These are phyloP conservation scores for Melitaea athalia DNA, from an alignment of 2,888 invertebrate genomes.

Conservation along the genomic window DNA sequence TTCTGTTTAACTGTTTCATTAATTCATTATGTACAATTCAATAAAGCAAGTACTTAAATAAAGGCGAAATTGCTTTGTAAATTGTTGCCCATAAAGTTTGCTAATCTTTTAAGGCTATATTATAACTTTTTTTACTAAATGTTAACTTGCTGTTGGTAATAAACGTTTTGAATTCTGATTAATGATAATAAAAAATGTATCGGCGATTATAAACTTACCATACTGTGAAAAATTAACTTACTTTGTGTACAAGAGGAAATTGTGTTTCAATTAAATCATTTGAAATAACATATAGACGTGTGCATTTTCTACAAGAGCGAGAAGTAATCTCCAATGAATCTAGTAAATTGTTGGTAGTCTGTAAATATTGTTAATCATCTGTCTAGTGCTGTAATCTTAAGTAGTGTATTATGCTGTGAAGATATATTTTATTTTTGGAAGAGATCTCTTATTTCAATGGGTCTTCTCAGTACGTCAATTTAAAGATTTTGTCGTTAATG, in stretches of 20 bases:
- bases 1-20: slow-evolving; percentile 19
- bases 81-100: slow-evolving; percentile 34
- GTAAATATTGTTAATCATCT: slow-evolving; percentile 75
- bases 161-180: slow-evolving; percentile 38
- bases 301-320: slow-evolving; percentile 26
- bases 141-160: slow-evolving; percentile 41
- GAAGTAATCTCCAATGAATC: slow-evolving; percentile 47
- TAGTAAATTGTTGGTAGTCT: slow-evolving; percentile 67
- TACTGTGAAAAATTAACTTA: slow-evolving; percentile 1
- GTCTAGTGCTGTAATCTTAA: slow-evolving; percentile 63
- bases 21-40: slow-evolving; percentile 37
- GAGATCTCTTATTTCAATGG: slow-evolving; percentile 44
- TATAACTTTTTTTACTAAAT: neutral
- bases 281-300: slow-evolving; percentile 10
- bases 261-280: slow-evolving; percentile 1
- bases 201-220: neutral
- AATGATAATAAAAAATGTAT: neutral
- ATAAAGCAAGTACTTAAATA: slow-evolving; percentile 47
- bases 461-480: slow-evolving; percentile 53
- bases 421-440: slow-evolving; percentile 58
- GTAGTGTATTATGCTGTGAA: slow-evolving; percentile 61
- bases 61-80: slow-evolving; percentile 27
- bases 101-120: slow-evolving; percentile 20
- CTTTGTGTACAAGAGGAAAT: slow-evolving; percentile 5
- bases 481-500: slow-evolving; percentile 54